These are phyloP conservation scores for Lepidurus packardi DNA, from an alignment of 1,140 invertebrate genomes.

Conservation along the genomic window DNA sequence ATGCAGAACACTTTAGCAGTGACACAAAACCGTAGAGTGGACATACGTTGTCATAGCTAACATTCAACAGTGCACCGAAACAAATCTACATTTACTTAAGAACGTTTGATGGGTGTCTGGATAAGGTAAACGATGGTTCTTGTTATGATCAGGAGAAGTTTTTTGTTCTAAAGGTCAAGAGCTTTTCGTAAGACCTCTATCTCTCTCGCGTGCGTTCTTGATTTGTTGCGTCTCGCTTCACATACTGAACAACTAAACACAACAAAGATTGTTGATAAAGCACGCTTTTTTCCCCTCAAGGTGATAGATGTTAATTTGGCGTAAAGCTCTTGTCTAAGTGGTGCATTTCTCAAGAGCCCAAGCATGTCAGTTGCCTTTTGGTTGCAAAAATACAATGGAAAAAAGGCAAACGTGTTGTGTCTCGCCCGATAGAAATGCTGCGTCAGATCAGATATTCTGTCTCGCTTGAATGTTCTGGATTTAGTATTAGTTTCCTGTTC, in stretches of 20 bases:
- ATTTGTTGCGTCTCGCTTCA: background rate
- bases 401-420: slow-evolving; percentile 5
- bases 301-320: slow-evolving; percentile 4
- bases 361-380: background rate
- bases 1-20: background rate
- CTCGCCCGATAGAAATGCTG: background rate
- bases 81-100: too few relatives aligned
- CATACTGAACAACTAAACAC: background rate
- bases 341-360: background rate
- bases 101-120: too few relatives aligned
- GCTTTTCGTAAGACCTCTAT: background rate
- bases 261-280: background rate
- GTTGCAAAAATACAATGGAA: background rate
- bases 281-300: background rate
- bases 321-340: background rate
- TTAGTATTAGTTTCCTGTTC: background rate
- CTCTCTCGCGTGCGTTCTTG: background rate
- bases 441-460: background rate
- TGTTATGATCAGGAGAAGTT: too few relatives aligned
- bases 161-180: too few relatives aligned
- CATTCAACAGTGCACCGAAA: too few relatives aligned
- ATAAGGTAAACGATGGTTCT: too few relatives aligned
- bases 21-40: background rate
- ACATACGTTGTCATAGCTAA: too few relatives aligned
- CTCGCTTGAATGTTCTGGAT: background rate